These are phyloP conservation scores for Palythoa caribaeorum DNA, from an alignment of 92 coral and sea anemone species.

Conservation along the genomic window DNA sequence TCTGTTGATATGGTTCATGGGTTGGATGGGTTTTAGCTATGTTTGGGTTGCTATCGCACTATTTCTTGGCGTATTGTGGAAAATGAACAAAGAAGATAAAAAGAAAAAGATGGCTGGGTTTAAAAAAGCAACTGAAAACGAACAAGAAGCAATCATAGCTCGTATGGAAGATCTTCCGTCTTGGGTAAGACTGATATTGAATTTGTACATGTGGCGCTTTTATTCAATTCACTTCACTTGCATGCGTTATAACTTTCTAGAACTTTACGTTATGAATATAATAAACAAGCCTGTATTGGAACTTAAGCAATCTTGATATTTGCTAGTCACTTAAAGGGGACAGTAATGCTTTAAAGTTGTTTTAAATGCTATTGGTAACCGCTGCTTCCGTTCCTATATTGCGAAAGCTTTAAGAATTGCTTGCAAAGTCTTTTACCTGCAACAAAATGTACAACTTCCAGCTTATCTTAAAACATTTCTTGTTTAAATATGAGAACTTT, in stretches of 20 bases:
- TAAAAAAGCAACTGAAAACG: conserved; percentile 73
- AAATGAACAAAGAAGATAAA: conserved; percentile 85
- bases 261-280: not conserved
- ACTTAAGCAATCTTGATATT: not conserved
- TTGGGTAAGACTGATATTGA: conserved; percentile 79
- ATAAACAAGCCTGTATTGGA: not conserved
- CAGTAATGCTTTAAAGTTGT: no score
- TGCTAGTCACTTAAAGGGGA: not conserved
- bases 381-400: no score
- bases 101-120: conserved; percentile 74
- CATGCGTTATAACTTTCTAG: not conserved
- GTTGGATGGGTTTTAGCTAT: conserved; percentile 92
- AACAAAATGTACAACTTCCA: no score
- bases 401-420: no score
- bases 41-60: conserved; percentile 90
- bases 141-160: conserved; percentile 79
- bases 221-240: conserved; percentile 12
- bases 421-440: no score
- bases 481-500: no score
- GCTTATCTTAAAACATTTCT: no score
- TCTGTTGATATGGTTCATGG: conserved; percentile 92
- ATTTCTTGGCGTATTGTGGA: conserved; percentile 84
- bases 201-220: not conserved
- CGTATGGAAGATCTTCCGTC: conserved; percentile 95
- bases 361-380: no score